Base-by-base conservation (phyloP, 2,113 vertebrate genomes). In the Nothoprocta pentlandii region DNA sequence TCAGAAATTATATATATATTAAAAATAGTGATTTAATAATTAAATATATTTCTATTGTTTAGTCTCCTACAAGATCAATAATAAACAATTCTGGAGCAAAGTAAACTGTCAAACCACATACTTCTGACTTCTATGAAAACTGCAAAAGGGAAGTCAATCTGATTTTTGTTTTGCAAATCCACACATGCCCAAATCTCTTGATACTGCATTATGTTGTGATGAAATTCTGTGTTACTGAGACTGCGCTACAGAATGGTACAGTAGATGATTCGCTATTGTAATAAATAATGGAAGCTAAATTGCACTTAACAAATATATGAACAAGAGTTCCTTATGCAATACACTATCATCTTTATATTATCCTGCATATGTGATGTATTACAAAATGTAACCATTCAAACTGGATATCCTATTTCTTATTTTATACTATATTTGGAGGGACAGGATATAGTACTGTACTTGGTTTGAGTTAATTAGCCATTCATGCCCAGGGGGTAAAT, bases 211-310 rank as follows among this genome's bases (percentile, higher is more conserved):
- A 78, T 47, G 11, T 59, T 80, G n/a, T 71, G n/a, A 69, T 23
- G 25, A 53, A 39, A 36, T 83, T 83, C 12, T 74, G 39, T 70
- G 54, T 63, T 66, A 94, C 66, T 89, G 79, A 94, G 63, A 67
- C 49, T 84, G 92, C 1, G 5, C 71, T 47, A 85, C 0, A 2
- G 28, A 62, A 89, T 46, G 68, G 56, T 87, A 85, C 4, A 92
- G 47, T 67, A 90, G 76, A 85, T 93, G 56, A 94, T 94, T 42
- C 92, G 71, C 87, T 91, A 81, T 92, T 87, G 76, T 87, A 94
- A 96, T 85, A 94, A 89, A 95, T 92, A 95, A 90, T 87, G 91
- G 83, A 96, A 82, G 75, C 58, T 81, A 94, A 92, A 92, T 95
- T 84, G 78, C 46, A 62, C 76, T 94, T 89, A 81, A 62, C 32